Base-by-base conservation (phyloP, 1,140 invertebrate genomes). In the Pogonognathellus flavescens region DNA sequence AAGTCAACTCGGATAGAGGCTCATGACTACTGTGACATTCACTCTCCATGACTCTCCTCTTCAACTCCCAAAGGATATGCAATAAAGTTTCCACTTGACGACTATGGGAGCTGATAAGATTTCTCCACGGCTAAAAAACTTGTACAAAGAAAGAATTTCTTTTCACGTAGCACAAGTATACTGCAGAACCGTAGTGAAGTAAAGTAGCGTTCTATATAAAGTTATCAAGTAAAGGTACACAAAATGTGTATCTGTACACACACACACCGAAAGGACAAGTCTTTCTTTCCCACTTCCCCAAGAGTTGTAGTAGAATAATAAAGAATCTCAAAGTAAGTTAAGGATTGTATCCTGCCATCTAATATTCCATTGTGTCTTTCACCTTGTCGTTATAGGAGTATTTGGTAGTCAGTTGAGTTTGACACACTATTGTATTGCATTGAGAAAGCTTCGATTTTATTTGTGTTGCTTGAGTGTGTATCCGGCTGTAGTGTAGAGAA, bases 71-170 rank as follows among this genome's bases (percentile, higher is more conserved):
- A 70, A 83, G 82, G 83, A 80, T 70, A 80, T 84, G 66, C 83
- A 84, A 84, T 84, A 84, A 84, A 84, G 59, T 84, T 84, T 84
- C 83, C 83, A 84, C 83, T 84, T 84, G 83, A 55, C 70, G 83
- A 50, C 70, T 76, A 84, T 84, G 82, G 49, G 41, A 66, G 60
- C 49, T 52, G 82, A 83, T 83, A 83, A 70, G 31, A 83, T 50
- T 83, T 60, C 53, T 59, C 41, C 41, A 41, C 70, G 41, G 70
- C 70, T 2, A 76, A 76, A 76, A 76, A 76, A 76, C 14, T 76
- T 76, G 70, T 76, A 31, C 62, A 66, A 76, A 76, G 70, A 76
- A 76, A 76, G 70, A 83, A 60, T 83, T 41, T 59, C 20, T 57
- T 49, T 18, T 49, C 55, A 83, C 60, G 55, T 41, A 6, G 31